Evolutionary conservation across 1,140 invertebrate species (phyloP).

Genomic region (Oreohelix idahoensis): DNA sequence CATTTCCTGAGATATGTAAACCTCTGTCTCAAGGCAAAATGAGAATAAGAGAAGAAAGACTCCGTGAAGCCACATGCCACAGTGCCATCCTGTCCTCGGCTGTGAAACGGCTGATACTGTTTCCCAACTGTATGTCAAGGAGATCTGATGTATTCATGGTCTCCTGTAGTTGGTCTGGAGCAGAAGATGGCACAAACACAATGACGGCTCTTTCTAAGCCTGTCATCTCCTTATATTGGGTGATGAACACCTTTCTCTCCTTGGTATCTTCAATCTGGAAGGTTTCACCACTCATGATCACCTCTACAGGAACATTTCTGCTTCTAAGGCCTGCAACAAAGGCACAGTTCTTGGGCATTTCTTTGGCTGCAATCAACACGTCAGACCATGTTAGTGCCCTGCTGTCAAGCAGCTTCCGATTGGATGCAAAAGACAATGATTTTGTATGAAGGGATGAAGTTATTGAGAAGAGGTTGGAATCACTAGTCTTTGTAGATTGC

Average conservation of each 20-base stretch:
- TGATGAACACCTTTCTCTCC: slow-evolving; percentile 24
- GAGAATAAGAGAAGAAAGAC: slow-evolving; percentile 33
- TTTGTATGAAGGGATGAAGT: neutral
- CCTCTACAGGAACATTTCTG: slow-evolving; percentile 8
- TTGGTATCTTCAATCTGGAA: slow-evolving; percentile 17
- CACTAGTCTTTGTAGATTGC: neutral
- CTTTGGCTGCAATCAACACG: slow-evolving; percentile 34
- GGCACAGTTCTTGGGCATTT: neutral
- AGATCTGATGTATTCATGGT: neutral
- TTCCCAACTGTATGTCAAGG: slow-evolving; percentile 30
- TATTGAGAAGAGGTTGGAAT: neutral
- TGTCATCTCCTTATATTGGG: slow-evolving; percentile 20
- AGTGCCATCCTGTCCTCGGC: slow-evolving; percentile 27
- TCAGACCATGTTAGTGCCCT: slow-evolving; percentile 22
- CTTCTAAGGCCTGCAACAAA: slow-evolving; percentile 23
- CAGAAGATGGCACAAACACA: slow-evolving; percentile 36
- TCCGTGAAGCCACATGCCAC: slow-evolving; percentile 43
- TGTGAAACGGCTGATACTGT: slow-evolving; percentile 16
- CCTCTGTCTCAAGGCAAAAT: slow-evolving; percentile 40
- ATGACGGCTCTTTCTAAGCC: slow-evolving; percentile 40
- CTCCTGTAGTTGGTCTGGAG: neutral
- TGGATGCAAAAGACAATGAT: neutral
- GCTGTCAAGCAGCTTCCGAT: neutral
- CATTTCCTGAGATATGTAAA: too few species aligned
- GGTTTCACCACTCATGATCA: slow-evolving; percentile 10